A percentile compares a stretch with the other conserved stretches of the same genome.
These are phyloP conservation scores for Tipula confusa DNA, from an alignment of 2,888 invertebrate species.

Conservation along the genomic window DNA sequence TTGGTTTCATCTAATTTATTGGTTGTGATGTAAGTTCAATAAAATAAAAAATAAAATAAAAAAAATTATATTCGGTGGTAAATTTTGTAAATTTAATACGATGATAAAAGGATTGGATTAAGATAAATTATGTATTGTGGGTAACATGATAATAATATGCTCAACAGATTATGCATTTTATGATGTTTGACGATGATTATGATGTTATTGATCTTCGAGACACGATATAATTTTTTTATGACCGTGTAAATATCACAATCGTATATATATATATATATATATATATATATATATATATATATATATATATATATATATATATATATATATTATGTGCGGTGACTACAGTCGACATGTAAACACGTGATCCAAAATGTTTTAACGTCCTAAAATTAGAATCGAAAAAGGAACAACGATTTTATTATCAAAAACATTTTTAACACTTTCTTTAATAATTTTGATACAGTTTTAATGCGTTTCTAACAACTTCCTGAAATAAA, in stretches of 20 bases:
- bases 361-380: not conserved
- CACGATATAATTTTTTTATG: not conserved
- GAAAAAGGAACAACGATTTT: not conserved
- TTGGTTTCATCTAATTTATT: conserved; percentile 3
- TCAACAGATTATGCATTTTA: not conserved
- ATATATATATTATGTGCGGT: too few relatives aligned
- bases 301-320: too few relatives aligned
- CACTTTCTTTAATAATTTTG: not conserved
- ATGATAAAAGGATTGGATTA: not conserved
- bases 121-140: not conserved
- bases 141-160: conserved; percentile 25
- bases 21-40: not conserved
- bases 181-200: not conserved
- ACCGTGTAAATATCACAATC: not conserved
- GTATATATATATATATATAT: not conserved
- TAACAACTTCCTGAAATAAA: conserved; percentile 1
- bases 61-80: conserved; percentile 25
- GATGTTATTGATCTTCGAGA: not conserved
- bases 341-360: not conserved
- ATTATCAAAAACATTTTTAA: not conserved
- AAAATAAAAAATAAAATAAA: too few relatives aligned
- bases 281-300: too few relatives aligned
- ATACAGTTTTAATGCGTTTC: not conserved
- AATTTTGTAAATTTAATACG: not conserved
- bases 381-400: not conserved